Percentiles rank a stretch among this genome's conserved stretches.
Conservation (phyloP, 2,113 vertebrate genomes). For the Phalacrocorax carbo region DNA sequence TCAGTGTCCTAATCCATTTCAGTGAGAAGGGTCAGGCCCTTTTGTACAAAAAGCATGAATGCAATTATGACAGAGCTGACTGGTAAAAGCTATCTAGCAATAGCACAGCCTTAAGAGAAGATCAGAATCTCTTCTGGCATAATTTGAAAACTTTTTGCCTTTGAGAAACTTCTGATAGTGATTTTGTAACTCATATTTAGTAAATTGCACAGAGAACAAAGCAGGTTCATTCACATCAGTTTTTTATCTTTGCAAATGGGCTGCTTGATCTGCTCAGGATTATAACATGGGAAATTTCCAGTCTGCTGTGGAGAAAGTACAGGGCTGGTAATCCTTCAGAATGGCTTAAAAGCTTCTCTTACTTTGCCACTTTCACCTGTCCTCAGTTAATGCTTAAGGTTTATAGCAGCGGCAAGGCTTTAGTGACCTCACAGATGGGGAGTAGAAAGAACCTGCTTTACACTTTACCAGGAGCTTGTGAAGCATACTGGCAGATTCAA, state of each 20-base stretch:
- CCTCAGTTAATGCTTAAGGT: background rate
- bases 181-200: background rate
- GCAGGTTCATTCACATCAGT: background rate
- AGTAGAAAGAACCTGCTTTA: background rate
- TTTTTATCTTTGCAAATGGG: background rate
- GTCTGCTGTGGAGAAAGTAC: background rate
- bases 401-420: background rate
- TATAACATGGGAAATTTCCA: background rate
- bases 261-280: background rate
- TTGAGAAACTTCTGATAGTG: background rate
- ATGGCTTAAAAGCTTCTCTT: background rate
- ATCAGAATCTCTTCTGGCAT: background rate
- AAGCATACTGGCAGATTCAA: background rate
- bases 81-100: background rate
- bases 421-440: background rate
- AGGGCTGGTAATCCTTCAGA: background rate
- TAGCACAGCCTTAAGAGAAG: background rate
- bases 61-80: background rate
- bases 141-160: conserved; percentile 20
- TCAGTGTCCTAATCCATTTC: background rate
- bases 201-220: background rate
- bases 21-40: background rate
- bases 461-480: background rate
- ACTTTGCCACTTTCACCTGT: background rate
- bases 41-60: background rate